Conservation (phyloP, 1,140 invertebrate genomes). For the Metopolophium dirhodum region DNA sequence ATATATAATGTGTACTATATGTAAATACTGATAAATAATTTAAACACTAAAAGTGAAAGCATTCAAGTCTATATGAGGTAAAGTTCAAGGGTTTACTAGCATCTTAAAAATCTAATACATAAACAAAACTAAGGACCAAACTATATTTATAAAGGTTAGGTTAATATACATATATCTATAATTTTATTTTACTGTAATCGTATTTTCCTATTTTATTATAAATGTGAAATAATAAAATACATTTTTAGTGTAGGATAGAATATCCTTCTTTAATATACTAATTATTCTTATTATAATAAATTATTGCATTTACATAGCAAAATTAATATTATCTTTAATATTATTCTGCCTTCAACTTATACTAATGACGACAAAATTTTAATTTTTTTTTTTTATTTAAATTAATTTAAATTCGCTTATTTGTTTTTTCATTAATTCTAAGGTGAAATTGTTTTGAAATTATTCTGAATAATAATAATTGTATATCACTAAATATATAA, state of each 20-base stretch:
- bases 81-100: background rate
- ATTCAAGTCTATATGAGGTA: background rate
- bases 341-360: background rate
- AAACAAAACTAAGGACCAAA: background rate
- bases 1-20: background rate
- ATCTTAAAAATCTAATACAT: background rate
- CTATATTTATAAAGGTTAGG: background rate
- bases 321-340: background rate
- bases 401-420: constrained; percentile 4
- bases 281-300: background rate
- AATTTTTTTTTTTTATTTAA: background rate
- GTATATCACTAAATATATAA: background rate
- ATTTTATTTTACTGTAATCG: background rate
- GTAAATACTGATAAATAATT: background rate
- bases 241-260: background rate
- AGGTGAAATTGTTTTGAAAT: background rate
- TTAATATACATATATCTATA: too few species aligned
- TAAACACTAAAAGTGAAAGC: background rate
- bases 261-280: background rate
- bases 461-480: background rate
- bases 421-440: background rate
- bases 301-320: background rate
- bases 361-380: background rate
- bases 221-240: background rate
- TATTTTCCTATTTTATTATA: background rate